Percentiles rank a stretch among this genome's conserved stretches.
Evolutionary conservation across 2,888 invertebrate genomes (phyloP).

Genomic region (Protonemura montana): DNA sequence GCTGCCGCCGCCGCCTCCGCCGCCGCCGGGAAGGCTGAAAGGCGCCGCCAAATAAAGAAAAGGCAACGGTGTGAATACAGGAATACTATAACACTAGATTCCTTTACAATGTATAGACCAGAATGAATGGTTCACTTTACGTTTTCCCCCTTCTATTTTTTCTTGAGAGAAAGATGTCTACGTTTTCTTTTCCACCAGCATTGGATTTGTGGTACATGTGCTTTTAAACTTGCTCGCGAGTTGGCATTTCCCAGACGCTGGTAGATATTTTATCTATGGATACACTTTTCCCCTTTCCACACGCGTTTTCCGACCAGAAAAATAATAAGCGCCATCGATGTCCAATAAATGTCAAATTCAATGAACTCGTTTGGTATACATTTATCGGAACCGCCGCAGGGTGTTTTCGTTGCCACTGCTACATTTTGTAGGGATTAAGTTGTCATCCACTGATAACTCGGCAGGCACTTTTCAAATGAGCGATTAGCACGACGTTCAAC

Average conservation of each 20-base stretch:
- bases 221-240: background rate
- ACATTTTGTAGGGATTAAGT: background rate
- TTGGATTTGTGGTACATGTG: conserved; percentile 2
- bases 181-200: background rate
- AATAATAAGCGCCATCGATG: conserved; percentile 12
- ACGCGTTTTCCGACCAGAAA: background rate
- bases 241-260: background rate
- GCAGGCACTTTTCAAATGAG: background rate
- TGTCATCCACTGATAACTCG: background rate
- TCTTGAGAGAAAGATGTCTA: conserved; percentile 18
- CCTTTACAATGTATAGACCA: conserved; percentile 42
- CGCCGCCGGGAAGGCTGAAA: conserved; percentile 36
- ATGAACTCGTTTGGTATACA: background rate
- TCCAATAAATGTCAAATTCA: background rate
- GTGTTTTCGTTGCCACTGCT: background rate
- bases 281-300: background rate
- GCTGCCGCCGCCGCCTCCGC: conserved; percentile 8
- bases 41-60: conserved; percentile 37
- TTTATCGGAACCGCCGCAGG: background rate
- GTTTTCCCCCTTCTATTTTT: background rate
- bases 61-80: conserved; percentile 42
- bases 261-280: background rate
- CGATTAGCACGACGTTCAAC: background rate
- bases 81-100: conserved; percentile 40
- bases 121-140: conserved; percentile 41